Conservation (phyloP, 2,888 invertebrate genomes). For the Apamea epomidion region DNA sequence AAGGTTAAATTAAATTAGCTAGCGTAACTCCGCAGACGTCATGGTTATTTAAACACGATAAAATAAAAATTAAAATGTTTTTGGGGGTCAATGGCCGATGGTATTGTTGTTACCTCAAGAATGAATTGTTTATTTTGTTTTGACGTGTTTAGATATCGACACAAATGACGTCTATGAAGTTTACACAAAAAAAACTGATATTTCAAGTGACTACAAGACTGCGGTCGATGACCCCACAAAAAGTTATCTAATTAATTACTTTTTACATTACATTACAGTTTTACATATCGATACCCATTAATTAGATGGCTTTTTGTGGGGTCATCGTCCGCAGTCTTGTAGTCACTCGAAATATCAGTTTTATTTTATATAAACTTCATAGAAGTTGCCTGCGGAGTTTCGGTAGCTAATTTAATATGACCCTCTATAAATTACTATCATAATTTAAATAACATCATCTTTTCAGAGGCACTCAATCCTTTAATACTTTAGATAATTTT, state of each 20-base stretch:
- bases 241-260: too few relatives aligned
- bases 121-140: not conserved
- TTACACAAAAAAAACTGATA: not conserved
- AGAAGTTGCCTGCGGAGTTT: not conserved
- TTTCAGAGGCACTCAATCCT: not conserved
- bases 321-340: not conserved
- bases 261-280: too few relatives aligned
- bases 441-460: constrained; percentile 10
- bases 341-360: not conserved
- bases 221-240: not conserved
- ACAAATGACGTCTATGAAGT: not conserved
- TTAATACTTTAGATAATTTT: not conserved
- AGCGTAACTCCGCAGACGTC: not conserved
- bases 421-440: constrained; percentile 15
- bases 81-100: not conserved
- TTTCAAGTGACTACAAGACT: not conserved
- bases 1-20: not conserved
- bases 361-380: not conserved
- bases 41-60: not conserved
- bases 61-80: not conserved
- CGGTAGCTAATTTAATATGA: not conserved
- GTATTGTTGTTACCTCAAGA: not conserved
- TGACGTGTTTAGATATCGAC: not conserved
- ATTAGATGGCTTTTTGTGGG: not conserved
- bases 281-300: too few relatives aligned